Percentiles rank a stretch among this genome's conserved stretches.
Conservation (phyloP, 1,140 invertebrate species). For the Subanguina moxae region DNA sequence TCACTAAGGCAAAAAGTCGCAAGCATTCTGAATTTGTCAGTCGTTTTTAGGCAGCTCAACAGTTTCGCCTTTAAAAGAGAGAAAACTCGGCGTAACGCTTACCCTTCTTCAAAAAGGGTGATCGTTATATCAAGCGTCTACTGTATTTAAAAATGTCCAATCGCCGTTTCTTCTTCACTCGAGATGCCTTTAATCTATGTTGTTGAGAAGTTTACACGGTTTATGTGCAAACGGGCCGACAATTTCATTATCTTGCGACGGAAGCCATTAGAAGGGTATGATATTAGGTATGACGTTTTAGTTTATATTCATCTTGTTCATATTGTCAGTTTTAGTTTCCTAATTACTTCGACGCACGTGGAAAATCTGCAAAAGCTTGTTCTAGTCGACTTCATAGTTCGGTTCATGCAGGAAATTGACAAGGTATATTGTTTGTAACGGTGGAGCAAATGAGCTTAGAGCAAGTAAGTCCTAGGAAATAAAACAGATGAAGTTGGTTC, state of each 20-base stretch:
- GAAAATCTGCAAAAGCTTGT: not conserved
- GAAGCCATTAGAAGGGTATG: not conserved
- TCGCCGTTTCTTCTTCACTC: too few species aligned
- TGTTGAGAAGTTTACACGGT: not conserved
- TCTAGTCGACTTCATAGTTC: not conserved
- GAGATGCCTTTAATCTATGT: too few species aligned
- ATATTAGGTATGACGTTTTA: not conserved
- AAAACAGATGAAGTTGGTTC: conserved; percentile 95
- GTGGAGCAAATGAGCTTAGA: not conserved
- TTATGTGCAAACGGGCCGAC: not conserved
- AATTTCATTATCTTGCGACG: not conserved
- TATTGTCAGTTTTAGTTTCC: too few species aligned
- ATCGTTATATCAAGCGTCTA: too few species aligned
- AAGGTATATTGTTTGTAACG: not conserved
- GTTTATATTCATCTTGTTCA: not conserved
- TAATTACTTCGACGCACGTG: not conserved
- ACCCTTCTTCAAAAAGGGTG: too few species aligned
- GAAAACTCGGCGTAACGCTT: too few species aligned
- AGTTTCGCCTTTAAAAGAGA: too few species aligned
- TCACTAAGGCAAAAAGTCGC: too few species aligned
- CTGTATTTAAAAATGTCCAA: too few species aligned
- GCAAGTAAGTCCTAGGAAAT: conserved; percentile 72
- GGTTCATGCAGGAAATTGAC: not conserved
- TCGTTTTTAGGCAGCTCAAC: too few species aligned
- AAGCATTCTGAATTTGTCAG: too few species aligned